Base-by-base conservation (phyloP, 2,888 invertebrate species). In the Meiosimyza decipiens region DNA sequence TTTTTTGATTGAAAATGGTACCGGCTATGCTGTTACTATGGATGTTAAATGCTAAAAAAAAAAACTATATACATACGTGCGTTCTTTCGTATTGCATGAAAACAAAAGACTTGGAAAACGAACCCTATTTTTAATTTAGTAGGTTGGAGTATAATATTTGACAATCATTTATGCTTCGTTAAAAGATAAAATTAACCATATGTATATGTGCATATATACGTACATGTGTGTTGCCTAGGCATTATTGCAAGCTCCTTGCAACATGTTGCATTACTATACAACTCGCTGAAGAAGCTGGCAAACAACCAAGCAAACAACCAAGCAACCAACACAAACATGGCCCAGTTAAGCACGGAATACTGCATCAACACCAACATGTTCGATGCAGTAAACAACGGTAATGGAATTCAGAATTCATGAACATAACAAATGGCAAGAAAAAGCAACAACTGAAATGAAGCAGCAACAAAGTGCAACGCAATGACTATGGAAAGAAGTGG, bases 61-160 rank as follows among this genome's bases (percentile, higher is more conserved):
- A 28, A 28, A 28, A 0, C 22, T 22, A 22, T 22, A 1, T 22
- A 3, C 22, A 22, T 22, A 28, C 28, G 3, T 40, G 28, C 6
- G 15, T 4, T 28, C 28, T 28, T 28, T 28, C 28, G 3, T 28
- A 3, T 28, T 28, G 22, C 13, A 51, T 60, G 62, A 72, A 77
- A 77, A 80, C 83, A 75, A 82, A 83, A 82, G 82, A 82, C 79
- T 82, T 74, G 77, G 74, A 74, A 79, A 74, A 75, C 80, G 72
- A 83, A 68, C 74, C 28, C 55, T 40, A 22, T 6, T 16, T 15
- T 28, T 4, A 28, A 0, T 28, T 28, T 2, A 40, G 4, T 40
- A 7, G 40, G 40, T 6, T 40, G 22, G 22, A 22, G 22, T 22
- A 22, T 40, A 7, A 6, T 40, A 40, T 40, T 40, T 40, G 40